Percentiles rank a stretch among this genome's conserved stretches.
Conservation (phyloP, 2,113 vertebrate genomes). For the Morone chrysops region DNA sequence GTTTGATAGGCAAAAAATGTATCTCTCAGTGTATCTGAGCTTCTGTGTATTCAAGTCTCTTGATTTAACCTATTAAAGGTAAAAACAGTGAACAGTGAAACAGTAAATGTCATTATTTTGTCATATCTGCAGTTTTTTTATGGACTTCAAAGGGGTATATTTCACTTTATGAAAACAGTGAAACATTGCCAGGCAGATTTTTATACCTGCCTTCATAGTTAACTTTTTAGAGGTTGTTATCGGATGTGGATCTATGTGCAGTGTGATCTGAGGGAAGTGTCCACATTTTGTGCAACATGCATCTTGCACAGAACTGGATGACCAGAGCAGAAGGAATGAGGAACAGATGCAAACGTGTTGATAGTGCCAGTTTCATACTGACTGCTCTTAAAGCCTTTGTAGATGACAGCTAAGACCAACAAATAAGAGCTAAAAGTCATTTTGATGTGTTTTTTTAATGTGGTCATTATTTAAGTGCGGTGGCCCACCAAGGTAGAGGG, state of each 20-base stretch:
- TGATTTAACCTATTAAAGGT: conserved; percentile 8
- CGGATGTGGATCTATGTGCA: not conserved
- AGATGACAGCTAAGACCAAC: not conserved
- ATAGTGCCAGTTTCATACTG: not conserved
- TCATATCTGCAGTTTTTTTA: not conserved
- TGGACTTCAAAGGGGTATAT: conserved; percentile 12
- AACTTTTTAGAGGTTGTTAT: not conserved
- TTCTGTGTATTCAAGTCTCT: not conserved
- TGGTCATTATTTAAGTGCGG: not conserved
- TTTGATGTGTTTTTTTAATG: not conserved
- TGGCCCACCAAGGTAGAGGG: not conserved
- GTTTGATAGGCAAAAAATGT: not conserved
- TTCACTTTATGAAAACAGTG: not conserved
- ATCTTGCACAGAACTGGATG: not conserved
- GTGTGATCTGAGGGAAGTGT: conserved; percentile 2
- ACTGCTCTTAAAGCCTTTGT: not conserved
- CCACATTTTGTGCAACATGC: not conserved
- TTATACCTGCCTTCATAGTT: not conserved
- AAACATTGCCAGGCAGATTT: not conserved
- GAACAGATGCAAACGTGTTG: not conserved
- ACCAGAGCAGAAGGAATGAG: not conserved
- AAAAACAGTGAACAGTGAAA: conserved; percentile 1
- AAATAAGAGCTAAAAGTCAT: not conserved
- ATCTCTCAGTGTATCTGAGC: not conserved
- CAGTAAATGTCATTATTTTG: conserved; percentile 1